Evolutionary conservation across 1,140 invertebrate genomes (phyloP).

Genomic region (Neocloeon triangulifer): DNA sequence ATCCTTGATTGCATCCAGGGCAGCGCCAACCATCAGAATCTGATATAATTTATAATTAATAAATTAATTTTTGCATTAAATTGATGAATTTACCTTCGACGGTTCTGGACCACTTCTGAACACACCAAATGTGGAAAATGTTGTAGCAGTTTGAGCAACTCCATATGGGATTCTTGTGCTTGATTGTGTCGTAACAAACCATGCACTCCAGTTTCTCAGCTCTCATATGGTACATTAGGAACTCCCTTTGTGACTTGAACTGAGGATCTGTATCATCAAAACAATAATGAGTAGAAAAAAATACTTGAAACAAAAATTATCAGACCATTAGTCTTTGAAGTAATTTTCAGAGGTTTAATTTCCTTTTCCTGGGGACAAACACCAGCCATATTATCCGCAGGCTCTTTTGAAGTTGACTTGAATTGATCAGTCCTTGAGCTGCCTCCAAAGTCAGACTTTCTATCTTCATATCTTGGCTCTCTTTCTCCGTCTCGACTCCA

Average conservation of each 20-base stretch:
- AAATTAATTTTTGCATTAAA: not conserved
- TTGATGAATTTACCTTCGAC: conserved; percentile 32
- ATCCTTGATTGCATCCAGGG: conserved; percentile 60
- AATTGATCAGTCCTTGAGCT: too few species aligned
- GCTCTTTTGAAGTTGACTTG: too few species aligned
- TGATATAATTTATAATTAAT: conserved; percentile 2
- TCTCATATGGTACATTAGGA: conserved; percentile 56
- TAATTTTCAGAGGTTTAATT: too few species aligned
- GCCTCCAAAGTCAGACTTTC: too few species aligned
- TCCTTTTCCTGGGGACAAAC: too few species aligned
- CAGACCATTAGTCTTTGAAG: too few species aligned
- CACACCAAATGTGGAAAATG: conserved; percentile 72
- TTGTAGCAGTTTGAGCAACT: conserved; percentile 76
- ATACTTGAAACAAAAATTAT: too few species aligned
- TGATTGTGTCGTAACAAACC: conserved; percentile 73
- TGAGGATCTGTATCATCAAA: too few species aligned
- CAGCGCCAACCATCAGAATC: conserved; percentile 76
- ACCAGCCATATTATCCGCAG: too few species aligned
- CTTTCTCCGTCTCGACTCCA: too few species aligned
- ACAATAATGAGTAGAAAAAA: too few species aligned
- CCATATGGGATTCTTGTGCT: conserved; percentile 62
- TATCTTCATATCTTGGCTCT: too few species aligned
- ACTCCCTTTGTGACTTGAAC: conserved; percentile 57
- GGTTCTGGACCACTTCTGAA: conserved; percentile 72
- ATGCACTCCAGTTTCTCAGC: conserved; percentile 65